Evolutionary conservation across 2,888 invertebrate species (phyloP), one percentile per base, ranked within the genome.

Genomic region (Agonopterix subpropinquella): DNA sequence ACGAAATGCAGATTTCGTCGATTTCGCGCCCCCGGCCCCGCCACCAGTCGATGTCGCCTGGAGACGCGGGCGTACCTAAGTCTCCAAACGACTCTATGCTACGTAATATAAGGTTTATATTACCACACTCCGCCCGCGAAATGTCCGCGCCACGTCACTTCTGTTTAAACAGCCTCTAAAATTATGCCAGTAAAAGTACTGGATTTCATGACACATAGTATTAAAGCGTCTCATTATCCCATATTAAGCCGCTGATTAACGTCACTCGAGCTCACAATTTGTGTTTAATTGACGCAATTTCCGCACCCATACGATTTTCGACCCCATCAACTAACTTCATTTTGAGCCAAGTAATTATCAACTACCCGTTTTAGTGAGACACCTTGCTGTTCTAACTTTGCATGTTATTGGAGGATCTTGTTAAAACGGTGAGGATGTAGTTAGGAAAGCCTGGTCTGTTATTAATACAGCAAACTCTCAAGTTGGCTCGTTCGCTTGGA

Each of bases 301-400:
- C 45, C 50, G 37, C 42, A 48, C 44, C 36, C 43, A 35, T 44
- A 43, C 5, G 28, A 28, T 28, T 49, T 45, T 49, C 45, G 47
- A 41, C 43, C 39, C 51, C 49, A 50, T 52, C 52, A 48, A 47
- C 48, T 49, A 56, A 52, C 52, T 52, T 53, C 44, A 49, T 53
- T 50, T 47, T 13, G 49, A 50, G 47, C 44, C 36, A 45, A 48
- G 52, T 52, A 52, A 52, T 53, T 51, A 47, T 37, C 3, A 41
- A 36, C 15, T 41, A 18, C 44, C 50, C 36, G 47, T 10, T 50
- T 13, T 43, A 39, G 5, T 36, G 11, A 28, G 28, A 41, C 36
- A 41, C 35, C 43, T 11, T 1, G 28, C 36, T 7, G 4, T 7
- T 18, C 8, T 1, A 11, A 11, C 10, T 43, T 28, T 5, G 28